Conservation (phyloP, 2,113 vertebrate species). For the Symphodus melops region DNA sequence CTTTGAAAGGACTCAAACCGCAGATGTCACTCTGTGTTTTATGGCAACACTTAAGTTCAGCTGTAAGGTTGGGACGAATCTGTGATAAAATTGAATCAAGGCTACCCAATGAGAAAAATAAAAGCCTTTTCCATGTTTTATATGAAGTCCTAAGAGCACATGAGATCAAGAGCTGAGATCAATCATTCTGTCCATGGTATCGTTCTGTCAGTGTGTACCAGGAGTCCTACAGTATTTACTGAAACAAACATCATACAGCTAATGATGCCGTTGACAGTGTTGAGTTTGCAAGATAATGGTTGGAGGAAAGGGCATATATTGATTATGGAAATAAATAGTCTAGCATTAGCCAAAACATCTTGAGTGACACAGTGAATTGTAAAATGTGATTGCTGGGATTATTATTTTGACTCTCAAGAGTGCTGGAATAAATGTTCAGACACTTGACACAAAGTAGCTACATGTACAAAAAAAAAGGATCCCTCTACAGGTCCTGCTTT, state of each 20-base stretch:
- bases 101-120: conserved; percentile 7
- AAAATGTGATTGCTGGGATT: no score
- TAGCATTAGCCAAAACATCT: not conserved
- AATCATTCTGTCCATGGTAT: not conserved
- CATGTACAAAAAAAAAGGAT: no score
- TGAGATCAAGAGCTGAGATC: conserved; percentile 12
- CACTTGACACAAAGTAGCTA: no score
- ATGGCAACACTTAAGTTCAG: not conserved
- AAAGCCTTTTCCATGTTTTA: conserved; percentile 12
- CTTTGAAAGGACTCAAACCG: not conserved
- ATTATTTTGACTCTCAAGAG: no score
- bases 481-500: no score
- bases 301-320: not conserved
- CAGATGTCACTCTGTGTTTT: not conserved
- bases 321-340: not conserved
- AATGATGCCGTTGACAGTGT: conserved; percentile 7
- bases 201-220: not conserved
- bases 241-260: not conserved
- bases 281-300: conserved; percentile 8
- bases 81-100: not conserved
- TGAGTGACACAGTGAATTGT: not conserved
- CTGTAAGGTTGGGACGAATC: not conserved
- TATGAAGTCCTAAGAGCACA: conserved; percentile 14
- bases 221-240: not conserved
- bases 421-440: no score